Evolutionary conservation across 2,888 invertebrate genomes (phyloP).

Genomic region (Dicyrtoma fusca): DNA sequence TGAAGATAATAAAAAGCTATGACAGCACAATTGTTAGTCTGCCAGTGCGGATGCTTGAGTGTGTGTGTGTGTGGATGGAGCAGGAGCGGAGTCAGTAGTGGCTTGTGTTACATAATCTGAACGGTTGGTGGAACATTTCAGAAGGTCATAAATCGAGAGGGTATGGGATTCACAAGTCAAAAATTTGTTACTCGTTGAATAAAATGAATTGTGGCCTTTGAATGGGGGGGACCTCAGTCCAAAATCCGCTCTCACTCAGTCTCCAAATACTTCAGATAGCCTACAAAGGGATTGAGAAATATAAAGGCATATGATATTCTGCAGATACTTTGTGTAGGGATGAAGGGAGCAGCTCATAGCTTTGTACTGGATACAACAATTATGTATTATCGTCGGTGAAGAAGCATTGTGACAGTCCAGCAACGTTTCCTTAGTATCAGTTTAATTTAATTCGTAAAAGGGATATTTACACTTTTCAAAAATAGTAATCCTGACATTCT

Average conservation of each 20-base stretch:
- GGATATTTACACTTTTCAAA: no score
- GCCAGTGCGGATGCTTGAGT: not conserved
- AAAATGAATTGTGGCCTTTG: conserved; percentile 23
- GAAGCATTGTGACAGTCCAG: no score
- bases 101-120: conserved; percentile 12
- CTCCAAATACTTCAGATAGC: not conserved
- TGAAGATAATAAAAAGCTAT: not conserved
- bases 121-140: conserved; percentile 24
- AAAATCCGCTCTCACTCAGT: not conserved
- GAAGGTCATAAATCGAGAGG: conserved; percentile 32
- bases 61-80: not conserved
- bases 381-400: no score
- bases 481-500: no score
- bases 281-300: not conserved
- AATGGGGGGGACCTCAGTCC: not conserved
- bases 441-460: no score
- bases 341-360: no score
- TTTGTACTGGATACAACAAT: no score
- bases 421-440: no score
- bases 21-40: conserved; percentile 2
- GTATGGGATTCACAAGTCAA: conserved; percentile 21
- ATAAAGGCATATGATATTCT: not conserved
- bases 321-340: no score
- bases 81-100: not conserved
- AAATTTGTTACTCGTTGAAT: conserved; percentile 22